These are phyloP conservation scores for Conops quadrifasciatus DNA, from an alignment of 2,888 invertebrate species.

Conservation along the genomic window DNA sequence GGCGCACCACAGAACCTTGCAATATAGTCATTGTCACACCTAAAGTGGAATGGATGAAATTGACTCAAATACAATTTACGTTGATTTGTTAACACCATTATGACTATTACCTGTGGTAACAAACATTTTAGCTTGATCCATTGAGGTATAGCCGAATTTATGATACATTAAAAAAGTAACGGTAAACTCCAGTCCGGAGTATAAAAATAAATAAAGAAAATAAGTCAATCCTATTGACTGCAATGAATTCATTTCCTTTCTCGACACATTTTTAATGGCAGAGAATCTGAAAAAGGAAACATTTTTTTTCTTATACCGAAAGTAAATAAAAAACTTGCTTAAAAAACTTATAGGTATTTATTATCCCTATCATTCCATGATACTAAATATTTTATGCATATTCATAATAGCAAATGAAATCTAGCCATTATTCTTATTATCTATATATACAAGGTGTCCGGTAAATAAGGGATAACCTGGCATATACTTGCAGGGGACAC, in stretches of 20 bases:
- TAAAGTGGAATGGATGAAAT: constrained; percentile 47
- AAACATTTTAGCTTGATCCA: constrained; percentile 99
- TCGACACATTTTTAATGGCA: constrained; percentile 73
- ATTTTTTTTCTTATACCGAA: too few species aligned
- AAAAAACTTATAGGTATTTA: too few species aligned
- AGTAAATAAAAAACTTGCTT: too few species aligned
- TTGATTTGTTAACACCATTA: neutral
- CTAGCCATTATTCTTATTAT: too few species aligned
- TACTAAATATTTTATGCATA: too few species aligned
- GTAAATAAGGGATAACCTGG: too few species aligned
- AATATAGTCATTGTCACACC: constrained; percentile 87
- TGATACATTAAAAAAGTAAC: constrained; percentile 95
- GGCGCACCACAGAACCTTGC: constrained; percentile 89
- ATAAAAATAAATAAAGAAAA: constrained; percentile 92
- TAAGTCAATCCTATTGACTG: constrained; percentile 78
- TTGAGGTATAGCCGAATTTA: constrained; percentile 87
- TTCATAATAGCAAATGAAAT: too few species aligned
- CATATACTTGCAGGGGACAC: too few species aligned
- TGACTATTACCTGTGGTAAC: constrained; percentile 78
- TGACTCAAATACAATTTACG: constrained; percentile 14
- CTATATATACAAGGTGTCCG: too few species aligned
- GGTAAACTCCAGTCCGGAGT: constrained; percentile 97
- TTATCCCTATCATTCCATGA: too few species aligned
- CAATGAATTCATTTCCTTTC: constrained; percentile 72
- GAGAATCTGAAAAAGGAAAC: constrained; percentile 71